These are phyloP conservation scores for Amblyopsis hoosieri DNA, from an alignment of 2,797 vertebrate genomes.

Conservation along the genomic window DNA sequence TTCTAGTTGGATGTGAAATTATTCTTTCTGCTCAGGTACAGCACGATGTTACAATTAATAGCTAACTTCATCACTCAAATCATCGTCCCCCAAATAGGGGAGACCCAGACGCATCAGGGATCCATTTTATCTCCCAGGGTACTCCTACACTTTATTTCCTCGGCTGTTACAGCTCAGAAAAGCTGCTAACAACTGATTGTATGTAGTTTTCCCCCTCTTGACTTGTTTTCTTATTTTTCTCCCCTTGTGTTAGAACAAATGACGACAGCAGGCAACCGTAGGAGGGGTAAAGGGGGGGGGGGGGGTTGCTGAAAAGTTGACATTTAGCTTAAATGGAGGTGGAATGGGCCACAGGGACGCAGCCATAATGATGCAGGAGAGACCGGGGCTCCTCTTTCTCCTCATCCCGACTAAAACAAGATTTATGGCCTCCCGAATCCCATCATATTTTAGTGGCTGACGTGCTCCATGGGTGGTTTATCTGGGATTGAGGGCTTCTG, in stretches of 20 bases:
- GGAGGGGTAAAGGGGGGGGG: not conserved
- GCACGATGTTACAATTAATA: slow-evolving; percentile 50
- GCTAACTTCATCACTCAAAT: slow-evolving; percentile 62
- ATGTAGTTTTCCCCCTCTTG: slow-evolving; percentile 68
- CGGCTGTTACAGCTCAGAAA: slow-evolving; percentile 57
- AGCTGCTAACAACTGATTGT: slow-evolving; percentile 63
- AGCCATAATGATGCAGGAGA: slow-evolving; percentile 77
- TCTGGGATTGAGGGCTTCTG: slow-evolving; percentile 79
- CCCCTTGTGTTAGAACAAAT: slow-evolving; percentile 76
- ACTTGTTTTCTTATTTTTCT: slow-evolving; percentile 73
- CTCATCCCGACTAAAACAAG: slow-evolving; percentile 72
- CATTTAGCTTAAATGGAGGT: slow-evolving; percentile 84
- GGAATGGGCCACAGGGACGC: slow-evolving; percentile 77
- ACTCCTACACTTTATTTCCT: slow-evolving; percentile 43
- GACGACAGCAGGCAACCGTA: slow-evolving; percentile 65
- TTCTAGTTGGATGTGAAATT: slow-evolving; percentile 64
- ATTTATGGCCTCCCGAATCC: slow-evolving; percentile 79
- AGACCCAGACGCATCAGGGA: slow-evolving; percentile 58
- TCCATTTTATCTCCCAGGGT: slow-evolving; percentile 64
- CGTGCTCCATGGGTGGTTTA: slow-evolving; percentile 78
- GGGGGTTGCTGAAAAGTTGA: slow-evolving; percentile 74
- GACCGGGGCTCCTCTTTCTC: slow-evolving; percentile 61
- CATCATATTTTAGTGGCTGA: slow-evolving; percentile 82
- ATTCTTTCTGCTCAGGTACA: slow-evolving; percentile 62
- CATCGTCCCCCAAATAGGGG: slow-evolving; percentile 52